Conservation (phyloP, 2,888 invertebrate species). For the Lycia hirtaria region DNA sequence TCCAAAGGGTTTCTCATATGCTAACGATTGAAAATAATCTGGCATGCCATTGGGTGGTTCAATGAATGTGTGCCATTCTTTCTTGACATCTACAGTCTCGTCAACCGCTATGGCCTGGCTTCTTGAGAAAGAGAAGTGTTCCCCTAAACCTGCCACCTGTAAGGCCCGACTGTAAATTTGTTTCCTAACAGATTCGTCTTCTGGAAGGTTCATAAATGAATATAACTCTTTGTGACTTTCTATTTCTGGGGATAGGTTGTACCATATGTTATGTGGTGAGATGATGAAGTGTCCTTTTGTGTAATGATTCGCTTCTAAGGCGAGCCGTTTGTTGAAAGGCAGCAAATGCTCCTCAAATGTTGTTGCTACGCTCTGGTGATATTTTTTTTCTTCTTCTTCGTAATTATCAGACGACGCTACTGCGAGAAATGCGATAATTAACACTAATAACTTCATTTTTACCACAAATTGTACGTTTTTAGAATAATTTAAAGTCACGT, state of each 20-base stretch:
- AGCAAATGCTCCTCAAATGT: not conserved
- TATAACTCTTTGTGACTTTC: not conserved
- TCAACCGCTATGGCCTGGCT: not conserved
- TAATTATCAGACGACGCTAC: not conserved
- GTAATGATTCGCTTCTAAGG: not conserved
- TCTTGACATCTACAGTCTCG: not conserved
- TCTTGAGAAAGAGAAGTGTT: not conserved
- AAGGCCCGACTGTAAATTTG: not conserved
- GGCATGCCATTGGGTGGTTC: not conserved
- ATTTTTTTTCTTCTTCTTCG: constrained; percentile 1
- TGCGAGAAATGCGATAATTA: not conserved
- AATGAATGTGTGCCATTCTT: not conserved
- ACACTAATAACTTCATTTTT: not conserved
- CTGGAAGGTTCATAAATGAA: not conserved
- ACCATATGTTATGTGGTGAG: constrained; percentile 1
- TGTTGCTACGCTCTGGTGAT: not conserved
- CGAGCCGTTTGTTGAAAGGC: not conserved
- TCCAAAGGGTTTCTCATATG: not conserved
- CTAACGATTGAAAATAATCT: not conserved
- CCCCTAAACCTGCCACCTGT: not conserved
- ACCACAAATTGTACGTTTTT: not conserved
- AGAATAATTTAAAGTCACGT: too few relatives aligned
- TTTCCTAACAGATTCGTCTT: not conserved
- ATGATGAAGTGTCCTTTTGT: not conserved
- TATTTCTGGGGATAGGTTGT: not conserved